A percentile compares a stretch with the other conserved stretches of the same genome.
phyloP scores from a whole-genome alignment of 2,113 vertebrate genomes.

The Micromys minutus region DNA sequence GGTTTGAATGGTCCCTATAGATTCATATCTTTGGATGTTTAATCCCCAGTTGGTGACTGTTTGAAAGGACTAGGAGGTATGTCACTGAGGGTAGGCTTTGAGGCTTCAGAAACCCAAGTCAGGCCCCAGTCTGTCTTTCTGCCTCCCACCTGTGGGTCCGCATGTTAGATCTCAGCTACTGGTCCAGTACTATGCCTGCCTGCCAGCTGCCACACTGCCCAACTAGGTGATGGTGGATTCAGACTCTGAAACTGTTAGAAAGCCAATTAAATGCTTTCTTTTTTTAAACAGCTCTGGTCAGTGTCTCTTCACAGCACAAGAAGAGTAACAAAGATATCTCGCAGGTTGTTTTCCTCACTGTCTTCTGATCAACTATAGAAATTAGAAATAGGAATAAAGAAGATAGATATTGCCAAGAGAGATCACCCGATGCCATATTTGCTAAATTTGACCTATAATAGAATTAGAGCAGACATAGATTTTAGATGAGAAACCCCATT shows the following conservation, averaged over 20 bases:
- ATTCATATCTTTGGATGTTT: neutral
- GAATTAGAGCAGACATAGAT: neutral
- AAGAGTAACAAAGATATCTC: neutral
- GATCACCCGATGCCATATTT: neutral
- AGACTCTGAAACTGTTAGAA: neutral
- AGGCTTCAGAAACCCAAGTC: neutral
- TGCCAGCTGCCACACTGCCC: neutral
- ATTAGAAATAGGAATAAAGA: neutral
- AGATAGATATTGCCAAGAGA: neutral
- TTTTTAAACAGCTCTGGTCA: neutral
- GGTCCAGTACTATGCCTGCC: neutral
- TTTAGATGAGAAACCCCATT: slow-evolving; percentile 34
- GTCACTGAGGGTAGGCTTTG: neutral
- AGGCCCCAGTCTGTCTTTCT: neutral
- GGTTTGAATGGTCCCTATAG: neutral
- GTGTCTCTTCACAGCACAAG: neutral
- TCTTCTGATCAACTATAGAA: neutral
- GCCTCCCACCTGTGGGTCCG: neutral
- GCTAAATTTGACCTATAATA: neutral
- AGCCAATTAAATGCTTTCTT: neutral
- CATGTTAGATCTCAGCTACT: neutral
- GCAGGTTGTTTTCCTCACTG: neutral
- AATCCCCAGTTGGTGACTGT: neutral
- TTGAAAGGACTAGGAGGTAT: neutral
- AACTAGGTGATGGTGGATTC: neutral